Evolutionary conservation across 2,888 invertebrate genomes (phyloP), one percentile per base, ranked within the genome.

Genomic region (Andricus quercusramuli): DNA sequence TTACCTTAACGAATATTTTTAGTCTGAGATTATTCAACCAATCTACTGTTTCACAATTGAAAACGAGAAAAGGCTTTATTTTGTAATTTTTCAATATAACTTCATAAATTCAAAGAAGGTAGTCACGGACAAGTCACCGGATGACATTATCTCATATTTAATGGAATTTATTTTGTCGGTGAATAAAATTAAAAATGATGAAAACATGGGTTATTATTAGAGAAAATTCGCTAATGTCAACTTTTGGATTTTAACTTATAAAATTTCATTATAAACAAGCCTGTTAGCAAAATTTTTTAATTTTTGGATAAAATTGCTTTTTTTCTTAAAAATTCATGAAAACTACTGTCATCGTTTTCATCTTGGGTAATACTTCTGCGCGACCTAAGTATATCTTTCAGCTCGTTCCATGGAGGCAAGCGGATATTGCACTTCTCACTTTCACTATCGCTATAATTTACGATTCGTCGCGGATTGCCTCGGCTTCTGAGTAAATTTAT

Each of bases 361-460:
- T 62, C 47, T 80, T 77, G 44, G 37, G 67, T 20, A 17, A 32
- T 62, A 59, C 68, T 64, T 67, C 56, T 67, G 51, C 41, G 44
- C 25, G 51, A 68, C 44, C 65, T 64, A 70, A 78, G 44, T 44
- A 41, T 44, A 77, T 68, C n/a, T 22, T 65, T 59, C 44, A 64
- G 44, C 78, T 47, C 37, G 25, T 65, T 78, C 44, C 41, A 78
- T 66, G 51, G 64, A 13, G 44, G 47, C 65, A 66, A 78, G 65
- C 65, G 41, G 78, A 51, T n/a, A 78, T 78, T 65, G 65, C 78
- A 47, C 41, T 64, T 62, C 77, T 77, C 62, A 32, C 59, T 77
- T 77, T 77, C 77, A 77, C 77, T 77, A 77, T 77, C 64, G 62
- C 64, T 62, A 32, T 25, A 78, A 78, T 78, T 78, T 78, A 78